Conservation (phyloP, 1,140 invertebrate genomes). For the Holcopasites calliopsidis region DNA sequence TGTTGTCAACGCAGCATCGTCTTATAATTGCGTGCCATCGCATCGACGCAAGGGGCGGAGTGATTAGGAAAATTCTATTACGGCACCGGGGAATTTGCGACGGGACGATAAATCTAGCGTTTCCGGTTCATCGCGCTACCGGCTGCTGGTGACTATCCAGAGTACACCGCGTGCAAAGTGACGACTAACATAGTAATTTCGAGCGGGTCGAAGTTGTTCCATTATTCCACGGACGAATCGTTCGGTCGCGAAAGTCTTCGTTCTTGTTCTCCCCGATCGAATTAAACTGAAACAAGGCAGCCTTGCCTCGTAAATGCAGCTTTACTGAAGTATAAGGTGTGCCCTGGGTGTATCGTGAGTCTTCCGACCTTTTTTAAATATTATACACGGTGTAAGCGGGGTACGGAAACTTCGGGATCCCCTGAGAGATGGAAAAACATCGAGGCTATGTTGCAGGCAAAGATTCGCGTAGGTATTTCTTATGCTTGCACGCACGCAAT, state of each 20-base stretch:
- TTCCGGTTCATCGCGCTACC: too few species aligned
- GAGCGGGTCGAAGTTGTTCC: background rate
- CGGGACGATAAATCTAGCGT: conserved; percentile 1
- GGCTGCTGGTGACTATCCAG: too few species aligned
- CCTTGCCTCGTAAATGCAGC: background rate
- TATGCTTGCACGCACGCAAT: background rate
- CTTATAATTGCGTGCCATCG: conserved; percentile 15
- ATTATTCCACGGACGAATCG: background rate
- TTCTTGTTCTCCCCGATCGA: background rate
- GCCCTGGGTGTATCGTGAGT: background rate
- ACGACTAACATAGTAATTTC: background rate
- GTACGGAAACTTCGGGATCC: too few species aligned
- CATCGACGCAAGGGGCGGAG: background rate
- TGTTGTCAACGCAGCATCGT: background rate
- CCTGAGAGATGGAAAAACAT: background rate
- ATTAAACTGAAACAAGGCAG: background rate
- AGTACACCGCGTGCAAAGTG: background rate
- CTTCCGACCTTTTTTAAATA: background rate
- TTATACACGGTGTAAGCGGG: background rate
- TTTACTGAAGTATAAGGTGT: background rate
- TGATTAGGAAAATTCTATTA: conserved; percentile 22
- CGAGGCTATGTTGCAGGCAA: background rate
- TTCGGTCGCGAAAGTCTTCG: background rate
- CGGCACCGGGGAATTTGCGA: background rate
- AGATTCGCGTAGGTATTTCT: background rate